Evolutionary conservation across 2,113 vertebrate genomes (phyloP).

Genomic region (Saccopteryx bilineata): DNA sequence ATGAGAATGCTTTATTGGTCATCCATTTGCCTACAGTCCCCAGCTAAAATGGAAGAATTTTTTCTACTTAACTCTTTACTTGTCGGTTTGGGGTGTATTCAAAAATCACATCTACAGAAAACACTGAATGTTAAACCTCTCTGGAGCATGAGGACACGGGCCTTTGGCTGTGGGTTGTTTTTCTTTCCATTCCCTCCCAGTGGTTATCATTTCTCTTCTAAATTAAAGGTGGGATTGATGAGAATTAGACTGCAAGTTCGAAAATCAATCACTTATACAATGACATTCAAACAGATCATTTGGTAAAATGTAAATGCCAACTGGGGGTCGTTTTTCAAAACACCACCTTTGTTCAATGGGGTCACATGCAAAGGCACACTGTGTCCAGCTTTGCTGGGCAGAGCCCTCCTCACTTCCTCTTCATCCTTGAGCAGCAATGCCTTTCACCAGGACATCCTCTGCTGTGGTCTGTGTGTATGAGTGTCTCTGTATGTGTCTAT

Average conservation of each 20-base stretch:
- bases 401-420: not conserved
- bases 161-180: not conserved
- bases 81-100: conserved; percentile 15
- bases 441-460: not conserved
- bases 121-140: not conserved
- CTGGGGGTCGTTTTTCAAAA: conserved; percentile 59
- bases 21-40: not conserved
- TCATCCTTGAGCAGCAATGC: not conserved
- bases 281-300: conserved; percentile 58
- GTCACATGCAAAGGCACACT: not conserved
- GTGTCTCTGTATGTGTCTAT: not conserved
- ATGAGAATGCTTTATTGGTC: conserved; percentile 53
- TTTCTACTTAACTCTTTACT: not conserved
- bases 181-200: not conserved
- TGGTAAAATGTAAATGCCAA: conserved; percentile 51
- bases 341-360: conserved; percentile 8
- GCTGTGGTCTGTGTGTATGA: not conserved
- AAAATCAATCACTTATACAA: conserved; percentile 66
- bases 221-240: conserved; percentile 72
- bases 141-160: not conserved
- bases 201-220: conserved; percentile 65
- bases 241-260: conserved; percentile 57
- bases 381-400: not conserved
- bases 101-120: conserved; percentile 30
- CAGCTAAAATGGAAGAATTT: conserved; percentile 46